Evolutionary conservation across 2,888 invertebrate genomes (phyloP).

Genomic region (Pterostichus madidus): DNA sequence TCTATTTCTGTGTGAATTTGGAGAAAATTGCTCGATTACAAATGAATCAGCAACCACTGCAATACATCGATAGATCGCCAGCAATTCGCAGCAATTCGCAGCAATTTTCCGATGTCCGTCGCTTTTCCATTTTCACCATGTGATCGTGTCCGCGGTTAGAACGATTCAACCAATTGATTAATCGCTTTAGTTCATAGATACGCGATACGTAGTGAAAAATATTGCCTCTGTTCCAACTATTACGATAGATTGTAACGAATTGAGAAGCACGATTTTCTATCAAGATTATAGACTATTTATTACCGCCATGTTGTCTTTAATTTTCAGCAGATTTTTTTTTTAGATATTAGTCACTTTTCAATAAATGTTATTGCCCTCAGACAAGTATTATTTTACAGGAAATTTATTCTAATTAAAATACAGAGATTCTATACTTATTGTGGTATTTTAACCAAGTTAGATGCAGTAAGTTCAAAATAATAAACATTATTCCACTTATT

Average conservation of each 20-base stretch:
- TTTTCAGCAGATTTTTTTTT: no score
- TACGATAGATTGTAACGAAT: not conserved
- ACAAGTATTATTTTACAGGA: no score
- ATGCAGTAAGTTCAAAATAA: no score
- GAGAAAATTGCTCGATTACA: constrained; percentile 9
- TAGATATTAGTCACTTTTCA: no score
- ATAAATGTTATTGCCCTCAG: no score
- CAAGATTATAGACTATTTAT: constrained; percentile 46
- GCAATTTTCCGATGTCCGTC: constrained; percentile 32
- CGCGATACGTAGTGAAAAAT: constrained; percentile 33
- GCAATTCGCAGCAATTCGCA: constrained; percentile 44
- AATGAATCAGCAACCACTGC: constrained; percentile 18
- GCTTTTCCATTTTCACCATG: constrained; percentile 46
- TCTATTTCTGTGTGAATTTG: constrained; percentile 16
- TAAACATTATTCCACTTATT: no score
- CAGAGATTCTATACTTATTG: no score
- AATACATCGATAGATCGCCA: constrained; percentile 40
- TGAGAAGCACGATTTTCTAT: constrained; percentile 34
- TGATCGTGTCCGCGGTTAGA: constrained; percentile 19
- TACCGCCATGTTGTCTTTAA: constrained; percentile 5
- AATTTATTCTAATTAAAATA: no score
- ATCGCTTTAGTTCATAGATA: constrained; percentile 47
- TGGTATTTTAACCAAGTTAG: no score
- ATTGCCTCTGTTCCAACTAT: constrained; percentile 11
- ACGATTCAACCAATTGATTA: constrained; percentile 44